Base-by-base conservation (phyloP, 92 coral and sea anemone species). In the Pocillopora meandrina region DNA sequence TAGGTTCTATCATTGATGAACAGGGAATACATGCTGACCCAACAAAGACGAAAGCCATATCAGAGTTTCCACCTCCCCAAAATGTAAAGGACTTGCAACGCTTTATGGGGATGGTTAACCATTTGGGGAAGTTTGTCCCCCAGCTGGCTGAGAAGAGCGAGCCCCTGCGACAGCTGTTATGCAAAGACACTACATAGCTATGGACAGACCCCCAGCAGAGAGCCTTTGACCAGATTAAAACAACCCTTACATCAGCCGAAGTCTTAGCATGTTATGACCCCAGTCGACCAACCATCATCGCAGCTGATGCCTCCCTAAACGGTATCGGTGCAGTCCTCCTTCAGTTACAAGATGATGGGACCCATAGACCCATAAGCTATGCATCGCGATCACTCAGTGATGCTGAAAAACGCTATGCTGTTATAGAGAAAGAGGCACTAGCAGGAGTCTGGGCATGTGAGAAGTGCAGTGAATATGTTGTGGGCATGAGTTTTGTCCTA, bases 341-440 rank as follows among this genome's bases (percentile, higher is more conserved):
- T 34, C 94, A 88, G 72, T 58, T 81, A 31, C 90, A 91, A 85
- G 80, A 73, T 56, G 77, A 92, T 18, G 90, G 89, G 81, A 64
- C 81, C 66, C 91, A 90, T 52, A 79, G 88, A 19, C 92, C 95
- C 20, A 60, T 82, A 3, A 66, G 86, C 82, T 85, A 81, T 56
- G 92, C 92, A 52, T 89, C 95, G 19, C 79, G 95, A 71, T 89
- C 89, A 15, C 92, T 92, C 58, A 86, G 67, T 31, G 89, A 89
- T 56, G 72, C 89, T 9, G 89, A 88, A 72, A 82, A 76, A 49
- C 87, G 89, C 72, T 85, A 91, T 71, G 92, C 95, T 12, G 87
- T 88, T 61, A 89, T 85, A 16, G 89, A 88, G 79, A 89, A 78
- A 76, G 89, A 91, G 80, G 87, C 89, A 0, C 71, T 87, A 12